Evolutionary conservation across 2,888 invertebrate genomes (phyloP), one percentile per base, ranked within the genome.

Genomic region (Epinotia ramella): DNA sequence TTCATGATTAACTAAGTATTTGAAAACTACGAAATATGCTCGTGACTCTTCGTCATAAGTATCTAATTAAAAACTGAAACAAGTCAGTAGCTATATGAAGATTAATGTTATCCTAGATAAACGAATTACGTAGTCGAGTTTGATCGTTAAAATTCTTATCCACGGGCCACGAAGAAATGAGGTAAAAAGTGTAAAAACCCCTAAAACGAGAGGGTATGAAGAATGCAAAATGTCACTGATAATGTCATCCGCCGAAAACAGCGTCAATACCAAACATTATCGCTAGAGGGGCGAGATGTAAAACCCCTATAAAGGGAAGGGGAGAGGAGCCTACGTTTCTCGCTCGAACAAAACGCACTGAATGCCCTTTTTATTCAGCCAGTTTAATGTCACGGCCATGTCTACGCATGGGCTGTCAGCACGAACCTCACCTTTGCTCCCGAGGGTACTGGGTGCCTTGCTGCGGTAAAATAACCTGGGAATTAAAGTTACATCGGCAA

Each of bases 381-480:
- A 67, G 56, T 13, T 24, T 57, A 69, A 69, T 69, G 69, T 46
- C 69, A 69, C 16, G 60, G 69, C 44, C 59, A 20, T 44, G n/a
- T 3, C n/a, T 46, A 24, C 46, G 69, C 24, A 44, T 57, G 20
- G 7, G 7, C 56, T 40, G 59, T n/a, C 59, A 59, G 20, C 57
- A 69, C 69, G 59, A 59, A 24, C 24, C 46, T 57, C 16, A 69
- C 68, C 68, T 69, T 69, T 59, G 68, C 59, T 16, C 68, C 59
- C 59, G 16, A 24, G 46, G 59, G n/a, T 7, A n/a, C n/a, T 33
- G 11, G 49, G 53, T 16, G 13, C 49, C n/a, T 53, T 16, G 6
- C n/a, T 63, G 5, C 44, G 20, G 20, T 46, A 33, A 7, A 64
- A 20, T 24, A 53, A 49, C 49, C 49, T 49, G 6, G n/a, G 53